These are phyloP conservation scores for Tiliqua scincoides DNA, from an alignment of 2,113 vertebrate species.

Conservation along the genomic window DNA sequence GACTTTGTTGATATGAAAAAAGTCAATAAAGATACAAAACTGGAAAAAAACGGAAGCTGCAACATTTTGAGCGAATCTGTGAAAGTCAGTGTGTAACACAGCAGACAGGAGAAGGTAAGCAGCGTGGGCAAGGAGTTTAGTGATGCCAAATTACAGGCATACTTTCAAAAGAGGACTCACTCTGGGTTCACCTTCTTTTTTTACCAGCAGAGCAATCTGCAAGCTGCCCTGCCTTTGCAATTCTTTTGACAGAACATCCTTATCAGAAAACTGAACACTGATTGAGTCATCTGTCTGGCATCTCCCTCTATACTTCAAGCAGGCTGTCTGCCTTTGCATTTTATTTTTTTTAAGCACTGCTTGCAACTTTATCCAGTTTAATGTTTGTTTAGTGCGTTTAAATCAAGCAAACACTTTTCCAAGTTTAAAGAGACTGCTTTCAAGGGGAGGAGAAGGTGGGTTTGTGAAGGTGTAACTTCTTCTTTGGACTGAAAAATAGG, in stretches of 20 bases:
- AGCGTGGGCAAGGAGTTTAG: background rate
- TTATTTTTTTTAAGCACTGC: background rate
- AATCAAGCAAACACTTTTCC: background rate
- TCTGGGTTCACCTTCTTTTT: background rate
- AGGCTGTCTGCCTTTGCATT: background rate
- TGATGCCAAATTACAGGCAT: background rate
- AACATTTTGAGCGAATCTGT: background rate
- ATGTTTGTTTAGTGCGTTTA: background rate
- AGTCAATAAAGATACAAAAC: background rate
- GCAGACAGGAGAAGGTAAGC: background rate
- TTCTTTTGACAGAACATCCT: background rate
- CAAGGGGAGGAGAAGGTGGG: background rate
- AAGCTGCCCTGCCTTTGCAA: background rate
- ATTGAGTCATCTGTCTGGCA: background rate
- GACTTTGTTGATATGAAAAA: no score
- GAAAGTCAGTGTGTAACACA: background rate
- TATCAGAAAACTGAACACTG: background rate
- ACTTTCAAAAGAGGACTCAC: background rate
- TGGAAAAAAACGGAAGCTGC: background rate
- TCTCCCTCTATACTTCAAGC: background rate
- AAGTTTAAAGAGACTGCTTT: background rate
- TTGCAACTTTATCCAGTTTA: background rate
- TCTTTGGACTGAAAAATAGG: background rate
- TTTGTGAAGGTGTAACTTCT: background rate
- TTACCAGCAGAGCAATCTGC: background rate